These are phyloP conservation scores for Brienomyrus longianalis DNA, from an alignment of 2,113 vertebrate species.

Conservation along the genomic window DNA sequence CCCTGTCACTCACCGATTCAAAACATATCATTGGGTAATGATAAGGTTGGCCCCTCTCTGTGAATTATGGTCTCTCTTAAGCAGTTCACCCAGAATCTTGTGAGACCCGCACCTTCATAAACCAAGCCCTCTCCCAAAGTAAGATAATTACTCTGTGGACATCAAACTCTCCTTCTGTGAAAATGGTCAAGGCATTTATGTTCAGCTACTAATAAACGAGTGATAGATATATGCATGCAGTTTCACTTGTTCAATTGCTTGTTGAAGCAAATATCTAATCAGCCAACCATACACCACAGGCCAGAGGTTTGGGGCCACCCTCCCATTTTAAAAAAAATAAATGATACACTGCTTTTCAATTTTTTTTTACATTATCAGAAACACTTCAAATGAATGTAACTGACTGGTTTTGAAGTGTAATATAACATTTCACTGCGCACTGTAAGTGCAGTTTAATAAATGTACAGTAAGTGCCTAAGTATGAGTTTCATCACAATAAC, in stretches of 20 bases:
- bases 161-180: not conserved
- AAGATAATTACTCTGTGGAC: not conserved
- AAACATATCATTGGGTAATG: not conserved
- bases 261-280: not conserved
- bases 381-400: too few relatives aligned
- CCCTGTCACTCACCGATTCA: not conserved
- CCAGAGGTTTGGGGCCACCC: too few relatives aligned
- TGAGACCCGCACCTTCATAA: not conserved
- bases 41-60: not conserved
- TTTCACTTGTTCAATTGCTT: not conserved
- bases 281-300: not conserved
- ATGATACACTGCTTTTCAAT: too few relatives aligned
- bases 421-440: too few relatives aligned
- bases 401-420: too few relatives aligned
- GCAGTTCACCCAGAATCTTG: not conserved
- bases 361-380: too few relatives aligned
- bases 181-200: not conserved
- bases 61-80: not conserved
- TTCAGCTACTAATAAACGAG: not conserved
- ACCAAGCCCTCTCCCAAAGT: not conserved
- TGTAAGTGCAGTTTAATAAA: too few relatives aligned
- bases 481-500: too few relatives aligned
- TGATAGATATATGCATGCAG: not conserved
- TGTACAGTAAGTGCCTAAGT: too few relatives aligned
- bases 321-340: too few relatives aligned